Percentiles rank a stretch among this genome's conserved stretches.
Evolutionary conservation across 1,140 invertebrate genomes (phyloP).

Genomic region (Brachionus manjavacas): DNA sequence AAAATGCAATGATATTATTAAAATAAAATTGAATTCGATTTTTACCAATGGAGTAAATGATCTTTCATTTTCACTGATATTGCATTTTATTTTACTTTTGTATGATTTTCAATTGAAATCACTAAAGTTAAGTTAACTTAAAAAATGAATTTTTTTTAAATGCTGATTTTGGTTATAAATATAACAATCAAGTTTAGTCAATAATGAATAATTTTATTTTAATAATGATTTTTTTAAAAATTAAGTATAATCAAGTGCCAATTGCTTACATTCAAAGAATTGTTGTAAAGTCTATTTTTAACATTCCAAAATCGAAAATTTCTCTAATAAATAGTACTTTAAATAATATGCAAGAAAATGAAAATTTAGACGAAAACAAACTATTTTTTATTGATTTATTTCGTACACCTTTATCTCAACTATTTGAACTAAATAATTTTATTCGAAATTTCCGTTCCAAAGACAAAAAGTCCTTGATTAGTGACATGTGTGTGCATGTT

Average conservation of each 20-base stretch:
- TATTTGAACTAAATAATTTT: conserved; percentile 31
- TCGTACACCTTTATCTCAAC: neutral
- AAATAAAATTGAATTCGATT: too few species aligned
- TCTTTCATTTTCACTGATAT: too few species aligned
- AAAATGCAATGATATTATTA: too few species aligned
- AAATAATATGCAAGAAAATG: neutral
- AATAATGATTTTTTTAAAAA: neutral
- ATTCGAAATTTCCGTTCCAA: neutral
- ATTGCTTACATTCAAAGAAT: conserved; percentile 42
- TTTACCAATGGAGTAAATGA: too few species aligned
- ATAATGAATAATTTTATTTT: too few species aligned
- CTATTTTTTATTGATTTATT: conserved; percentile 26
- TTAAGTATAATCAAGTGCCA: conserved; percentile 10
- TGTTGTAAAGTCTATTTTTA: conserved; percentile 2
- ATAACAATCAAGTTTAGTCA: too few species aligned
- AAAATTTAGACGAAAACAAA: neutral
- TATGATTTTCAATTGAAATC: too few species aligned
- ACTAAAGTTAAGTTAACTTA: too few species aligned
- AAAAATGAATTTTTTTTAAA: too few species aligned
- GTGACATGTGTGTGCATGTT: conserved; percentile 1
- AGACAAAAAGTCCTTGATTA: conserved; percentile 2
- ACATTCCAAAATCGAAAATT: conserved; percentile 23
- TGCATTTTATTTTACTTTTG: too few species aligned
- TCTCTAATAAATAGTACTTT: neutral
- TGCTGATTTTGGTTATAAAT: too few species aligned